Evolutionary conservation across 1,140 invertebrate species (phyloP).

Genomic region (Drosophila hydei): DNA sequence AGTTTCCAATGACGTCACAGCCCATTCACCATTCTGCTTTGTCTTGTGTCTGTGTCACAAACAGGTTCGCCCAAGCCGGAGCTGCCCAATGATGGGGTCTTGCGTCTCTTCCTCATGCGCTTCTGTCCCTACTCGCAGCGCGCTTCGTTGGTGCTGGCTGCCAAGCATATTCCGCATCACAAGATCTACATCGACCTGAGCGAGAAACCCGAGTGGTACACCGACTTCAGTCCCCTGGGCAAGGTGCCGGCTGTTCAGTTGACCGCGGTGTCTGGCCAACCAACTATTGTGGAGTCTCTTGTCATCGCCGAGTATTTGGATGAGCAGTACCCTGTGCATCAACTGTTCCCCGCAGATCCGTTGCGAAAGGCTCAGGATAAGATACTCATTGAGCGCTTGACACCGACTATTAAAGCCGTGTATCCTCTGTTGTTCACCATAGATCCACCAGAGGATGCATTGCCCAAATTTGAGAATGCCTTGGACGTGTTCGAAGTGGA

Average conservation of each 20-base stretch:
- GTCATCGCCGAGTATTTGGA: conserved; percentile 94
- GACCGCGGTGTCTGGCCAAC: conserved; percentile 85
- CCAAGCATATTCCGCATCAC: conserved; percentile 94
- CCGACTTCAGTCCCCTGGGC: conserved; percentile 87
- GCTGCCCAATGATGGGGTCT: conserved; percentile 86
- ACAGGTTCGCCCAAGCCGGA: conserved; percentile 88
- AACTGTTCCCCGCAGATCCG: conserved; percentile 89
- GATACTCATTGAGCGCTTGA: conserved; percentile 89
- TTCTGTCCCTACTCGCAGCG: conserved; percentile 96
- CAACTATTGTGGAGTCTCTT: conserved; percentile 91
- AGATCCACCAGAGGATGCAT: conserved; percentile 57
- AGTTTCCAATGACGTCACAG: conserved; percentile 43
- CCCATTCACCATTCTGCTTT: conserved; percentile 13
- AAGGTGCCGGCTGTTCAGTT: conserved; percentile 93
- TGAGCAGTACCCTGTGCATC: conserved; percentile 88
- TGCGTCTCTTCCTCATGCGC: conserved; percentile 93
- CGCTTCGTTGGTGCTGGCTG: conserved; percentile 91
- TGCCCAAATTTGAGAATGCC: conserved; percentile 83
- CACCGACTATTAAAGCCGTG: conserved; percentile 56
- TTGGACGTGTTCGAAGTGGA: conserved; percentile 89
- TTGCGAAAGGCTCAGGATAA: conserved; percentile 91
- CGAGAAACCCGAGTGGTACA: conserved; percentile 94
- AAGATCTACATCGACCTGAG: conserved; percentile 92
- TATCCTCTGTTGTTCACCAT: conserved; percentile 69
- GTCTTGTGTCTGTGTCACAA: conserved; percentile 23